Percentiles rank a stretch among this genome's conserved stretches.
Evolutionary conservation across 2,888 invertebrate species (phyloP).

Genomic region (Hemicrepidius hirtus): DNA sequence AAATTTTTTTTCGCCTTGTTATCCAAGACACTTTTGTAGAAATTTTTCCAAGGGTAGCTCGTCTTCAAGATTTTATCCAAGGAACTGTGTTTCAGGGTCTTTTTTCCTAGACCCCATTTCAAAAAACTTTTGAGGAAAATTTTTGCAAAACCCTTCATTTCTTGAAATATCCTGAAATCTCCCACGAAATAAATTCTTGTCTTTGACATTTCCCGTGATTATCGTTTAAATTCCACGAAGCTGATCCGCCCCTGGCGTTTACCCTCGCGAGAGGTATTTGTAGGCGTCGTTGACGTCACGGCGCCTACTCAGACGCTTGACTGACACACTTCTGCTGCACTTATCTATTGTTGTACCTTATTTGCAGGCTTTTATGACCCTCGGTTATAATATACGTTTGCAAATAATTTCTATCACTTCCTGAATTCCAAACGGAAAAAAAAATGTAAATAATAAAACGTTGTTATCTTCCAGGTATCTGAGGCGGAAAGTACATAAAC

Average conservation of each 20-base stretch:
- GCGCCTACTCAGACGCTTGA: conserved; percentile 37
- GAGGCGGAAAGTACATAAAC: neutral
- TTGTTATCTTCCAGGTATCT: neutral
- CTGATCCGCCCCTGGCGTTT: conserved; percentile 18
- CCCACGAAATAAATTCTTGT: too few species aligned
- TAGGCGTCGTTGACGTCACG: conserved; percentile 49
- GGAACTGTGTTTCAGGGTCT: too few species aligned
- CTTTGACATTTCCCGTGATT: too few species aligned
- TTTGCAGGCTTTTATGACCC: neutral
- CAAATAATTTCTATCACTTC: neutral
- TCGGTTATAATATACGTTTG: neutral
- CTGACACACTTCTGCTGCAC: conserved; percentile 39
- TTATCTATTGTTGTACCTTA: conserved; percentile 1
- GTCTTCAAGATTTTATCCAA: too few species aligned
- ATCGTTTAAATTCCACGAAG: conserved; percentile 8
- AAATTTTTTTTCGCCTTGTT: too few species aligned
- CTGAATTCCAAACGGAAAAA: neutral
- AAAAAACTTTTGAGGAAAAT: too few species aligned
- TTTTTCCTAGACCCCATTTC: too few species aligned
- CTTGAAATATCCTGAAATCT: too few species aligned
- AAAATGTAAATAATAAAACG: too few species aligned
- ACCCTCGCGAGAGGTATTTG: conserved; percentile 10
- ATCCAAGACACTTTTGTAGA: too few species aligned
- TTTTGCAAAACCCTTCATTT: too few species aligned
- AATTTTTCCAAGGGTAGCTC: too few species aligned